A percentile compares a stretch with the other conserved stretches of the same genome.
phyloP scores from a whole-genome alignment of 2,797 vertebrate species.

The Helicolenus hilgendorfi region DNA sequence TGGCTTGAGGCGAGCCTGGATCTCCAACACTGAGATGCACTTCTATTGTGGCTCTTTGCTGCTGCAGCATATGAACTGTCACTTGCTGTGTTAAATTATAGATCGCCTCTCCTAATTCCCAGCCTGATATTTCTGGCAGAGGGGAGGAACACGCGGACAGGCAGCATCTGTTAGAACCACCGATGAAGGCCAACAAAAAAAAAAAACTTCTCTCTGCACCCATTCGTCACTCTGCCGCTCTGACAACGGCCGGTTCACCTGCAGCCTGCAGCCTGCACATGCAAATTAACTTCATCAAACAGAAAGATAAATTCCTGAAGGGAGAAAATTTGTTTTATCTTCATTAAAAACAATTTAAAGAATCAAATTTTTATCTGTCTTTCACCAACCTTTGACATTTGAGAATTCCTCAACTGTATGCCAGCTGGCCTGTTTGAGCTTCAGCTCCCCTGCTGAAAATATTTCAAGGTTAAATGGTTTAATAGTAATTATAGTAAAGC shows the following conservation, averaged over 20 bases:
- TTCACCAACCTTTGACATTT: slow-evolving; percentile 44
- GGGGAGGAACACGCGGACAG: slow-evolving; percentile 79
- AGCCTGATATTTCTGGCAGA: slow-evolving; percentile 88
- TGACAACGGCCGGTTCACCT: slow-evolving; percentile 49
- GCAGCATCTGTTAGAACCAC: slow-evolving; percentile 84
- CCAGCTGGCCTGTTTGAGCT: slow-evolving; percentile 18
- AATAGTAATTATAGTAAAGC: slow-evolving; percentile 86
- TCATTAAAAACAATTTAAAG: slow-evolving; percentile 30
- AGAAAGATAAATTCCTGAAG: neutral
- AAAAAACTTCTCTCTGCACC: slow-evolving; percentile 34
- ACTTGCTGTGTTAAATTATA: slow-evolving; percentile 90
- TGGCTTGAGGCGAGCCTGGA: slow-evolving; percentile 83
- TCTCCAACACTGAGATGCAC: slow-evolving; percentile 78
- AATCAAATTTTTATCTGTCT: slow-evolving; percentile 27
- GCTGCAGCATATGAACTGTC: slow-evolving; percentile 84
- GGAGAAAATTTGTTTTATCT: slow-evolving; percentile 3
- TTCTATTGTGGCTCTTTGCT: slow-evolving; percentile 71
- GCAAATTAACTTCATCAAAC: slow-evolving; percentile 27
- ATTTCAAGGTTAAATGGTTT: slow-evolving; percentile 86
- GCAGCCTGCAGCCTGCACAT: slow-evolving; percentile 18
- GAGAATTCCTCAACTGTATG: slow-evolving; percentile 43
- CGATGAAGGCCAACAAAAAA: slow-evolving; percentile 70
- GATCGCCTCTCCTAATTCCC: slow-evolving; percentile 86
- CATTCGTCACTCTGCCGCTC: slow-evolving; percentile 55
- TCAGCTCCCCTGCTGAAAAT: slow-evolving; percentile 33